A percentile compares a stretch with the other conserved stretches of the same genome.
Evolutionary conservation across 2,888 invertebrate genomes (phyloP).

Genomic region (Trisateles emortualis): DNA sequence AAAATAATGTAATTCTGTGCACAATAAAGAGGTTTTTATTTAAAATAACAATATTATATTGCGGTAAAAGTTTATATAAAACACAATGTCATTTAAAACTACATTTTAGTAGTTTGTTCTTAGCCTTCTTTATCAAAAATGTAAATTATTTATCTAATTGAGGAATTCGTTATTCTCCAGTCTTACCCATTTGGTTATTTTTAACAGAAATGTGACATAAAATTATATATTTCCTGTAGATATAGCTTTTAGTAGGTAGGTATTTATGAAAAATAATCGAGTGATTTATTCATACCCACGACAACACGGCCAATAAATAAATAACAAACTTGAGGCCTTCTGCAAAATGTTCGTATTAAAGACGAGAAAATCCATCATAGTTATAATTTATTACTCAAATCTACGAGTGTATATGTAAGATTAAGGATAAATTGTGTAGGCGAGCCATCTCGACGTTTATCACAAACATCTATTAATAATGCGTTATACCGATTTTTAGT

Average conservation of each 20-base stretch:
- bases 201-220: too few species aligned
- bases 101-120: too few species aligned
- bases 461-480: constrained; percentile 69
- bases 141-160: too few species aligned
- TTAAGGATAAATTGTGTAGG: constrained; percentile 57
- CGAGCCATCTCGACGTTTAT: constrained; percentile 63
- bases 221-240: neutral
- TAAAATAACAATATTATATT: too few species aligned
- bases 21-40: too few species aligned
- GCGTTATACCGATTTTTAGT: constrained; percentile 63
- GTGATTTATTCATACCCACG: neutral
- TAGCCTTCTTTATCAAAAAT: too few species aligned
- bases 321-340: neutral
- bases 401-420: constrained; percentile 30
- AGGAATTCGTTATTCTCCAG: too few species aligned
- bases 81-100: too few species aligned
- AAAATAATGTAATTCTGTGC: too few species aligned
- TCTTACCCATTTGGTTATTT: too few species aligned
- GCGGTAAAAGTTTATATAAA: too few species aligned
- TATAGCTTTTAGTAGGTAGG: neutral
- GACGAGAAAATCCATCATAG: constrained; percentile 37
- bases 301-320: constrained; percentile 1
- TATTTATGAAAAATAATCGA: neutral
- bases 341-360: constrained; percentile 30
- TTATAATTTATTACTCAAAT: constrained; percentile 42